These are phyloP conservation scores for Chloroceryle inda DNA, from an alignment of 2,797 vertebrate species.

Conservation along the genomic window DNA sequence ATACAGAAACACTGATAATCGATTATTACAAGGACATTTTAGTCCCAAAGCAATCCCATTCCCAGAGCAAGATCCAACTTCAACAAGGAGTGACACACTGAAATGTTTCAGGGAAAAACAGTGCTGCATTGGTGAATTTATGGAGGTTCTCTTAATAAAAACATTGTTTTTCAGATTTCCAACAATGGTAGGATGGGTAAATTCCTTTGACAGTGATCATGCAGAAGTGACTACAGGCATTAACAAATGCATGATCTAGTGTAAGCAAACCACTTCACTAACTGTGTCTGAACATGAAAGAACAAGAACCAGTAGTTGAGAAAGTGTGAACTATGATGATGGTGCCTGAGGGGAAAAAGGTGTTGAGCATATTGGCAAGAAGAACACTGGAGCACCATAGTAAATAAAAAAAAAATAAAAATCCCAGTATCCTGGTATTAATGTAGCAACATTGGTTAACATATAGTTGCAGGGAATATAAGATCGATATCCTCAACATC, in stretches of 20 bases:
- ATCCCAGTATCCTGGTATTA: not conserved
- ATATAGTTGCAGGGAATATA: not conserved
- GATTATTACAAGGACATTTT: not conserved
- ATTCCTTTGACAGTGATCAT: not conserved
- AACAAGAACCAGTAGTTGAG: not conserved
- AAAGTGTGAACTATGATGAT: not conserved
- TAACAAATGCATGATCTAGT: not conserved
- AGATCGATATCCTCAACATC: not conserved
- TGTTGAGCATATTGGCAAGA: not conserved
- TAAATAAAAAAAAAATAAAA: not conserved
- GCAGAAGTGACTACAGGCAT: not conserved
- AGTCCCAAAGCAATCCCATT: not conserved
- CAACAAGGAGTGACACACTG: not conserved
- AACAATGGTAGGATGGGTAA: not conserved
- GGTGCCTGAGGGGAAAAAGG: not conserved
- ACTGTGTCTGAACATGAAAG: not conserved
- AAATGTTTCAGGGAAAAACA: not conserved
- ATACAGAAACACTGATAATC: not conserved
- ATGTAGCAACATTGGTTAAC: not conserved
- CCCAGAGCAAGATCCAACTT: not conserved
- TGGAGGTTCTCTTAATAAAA: not conserved
- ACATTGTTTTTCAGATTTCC: not conserved
- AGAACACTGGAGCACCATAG: not conserved
- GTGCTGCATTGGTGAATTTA: rapidly evolving
- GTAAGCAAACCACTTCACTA: not conserved